Evolutionary conservation across 2,888 invertebrate species (phyloP), one percentile per base, ranked within the genome.

Genomic region (Spodoptera exigua): DNA sequence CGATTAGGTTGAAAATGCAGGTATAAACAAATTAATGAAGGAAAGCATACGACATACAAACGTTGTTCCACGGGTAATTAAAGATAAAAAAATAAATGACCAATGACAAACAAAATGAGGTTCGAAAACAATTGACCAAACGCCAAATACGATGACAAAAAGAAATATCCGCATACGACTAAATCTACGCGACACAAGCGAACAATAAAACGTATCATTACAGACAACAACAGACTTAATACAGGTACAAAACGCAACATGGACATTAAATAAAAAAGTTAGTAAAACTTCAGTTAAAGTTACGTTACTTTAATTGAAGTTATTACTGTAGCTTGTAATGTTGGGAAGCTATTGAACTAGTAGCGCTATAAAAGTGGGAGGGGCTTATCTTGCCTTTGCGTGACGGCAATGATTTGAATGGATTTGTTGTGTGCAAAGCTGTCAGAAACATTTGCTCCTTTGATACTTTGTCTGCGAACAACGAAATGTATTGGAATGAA

Each of bases 341-440:
- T 58, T 63, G 35, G 12, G 37, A 45, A 48, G 36, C 49, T 56
- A 59, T 36, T 10, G 58, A 52, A 32, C 36, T 54, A 7, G 45
- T 59, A 49, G 46, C 47, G 69, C 58, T 16, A 43, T 7, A 21
- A 46, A 51, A 49, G 34, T 52, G 47, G 41, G 59, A 39, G 53
- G 40, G 40, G 32, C 27, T 21, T 41, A 17, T 36, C 62, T 79
- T 90, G 93, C 93, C 93, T 93, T 88, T 92, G 76, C 88, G 87
- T 80, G 85, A 45, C 45, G 89, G 87, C 43, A 82, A 47, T 46
- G 69, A 36, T 89, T 87, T 92, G 82, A 93, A 93, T 36, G 93
- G 92, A 71, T 92, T 89, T 52, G 86, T 90, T 2, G 93, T 93
- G 79, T 90, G 90, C 76, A 93, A 86, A 46, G 90, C 85, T 10